Evolutionary conservation across 2,888 invertebrate species (phyloP).

Genomic region (Drosophila kokeensis): DNA sequence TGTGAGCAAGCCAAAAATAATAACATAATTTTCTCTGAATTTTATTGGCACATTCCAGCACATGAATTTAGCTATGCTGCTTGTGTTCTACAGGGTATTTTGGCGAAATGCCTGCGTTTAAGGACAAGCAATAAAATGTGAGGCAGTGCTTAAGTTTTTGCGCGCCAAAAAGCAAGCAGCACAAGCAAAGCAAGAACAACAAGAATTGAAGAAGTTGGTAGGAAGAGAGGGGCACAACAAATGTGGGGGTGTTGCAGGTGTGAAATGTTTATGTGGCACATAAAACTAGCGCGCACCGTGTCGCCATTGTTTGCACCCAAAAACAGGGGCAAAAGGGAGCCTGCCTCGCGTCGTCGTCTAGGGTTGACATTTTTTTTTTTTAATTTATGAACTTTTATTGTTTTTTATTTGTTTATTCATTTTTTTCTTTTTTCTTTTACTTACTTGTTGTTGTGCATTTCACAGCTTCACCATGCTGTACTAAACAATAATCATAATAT

Average conservation of each 20-base stretch:
- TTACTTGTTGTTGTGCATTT: conserved; percentile 14
- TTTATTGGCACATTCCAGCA: background rate
- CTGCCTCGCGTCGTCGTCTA: conserved; percentile 11
- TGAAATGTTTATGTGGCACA: conserved; percentile 72
- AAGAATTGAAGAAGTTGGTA: conserved; percentile 11
- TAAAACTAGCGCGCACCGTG: conserved; percentile 72
- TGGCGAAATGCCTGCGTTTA: conserved; percentile 33
- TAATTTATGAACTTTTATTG: conserved; percentile 75
- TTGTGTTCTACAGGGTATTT: conserved; percentile 17
- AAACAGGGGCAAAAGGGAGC: conserved; percentile 5
- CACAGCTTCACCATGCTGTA: conserved; percentile 22
- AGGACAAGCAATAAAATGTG: conserved; percentile 71
- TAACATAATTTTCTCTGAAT: background rate
- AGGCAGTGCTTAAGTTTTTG: conserved; percentile 61
- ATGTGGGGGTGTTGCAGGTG: conserved; percentile 26
- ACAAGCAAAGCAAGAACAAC: conserved; percentile 31
- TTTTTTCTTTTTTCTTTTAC: conserved; percentile 13
- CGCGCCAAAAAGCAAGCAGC: conserved; percentile 76
- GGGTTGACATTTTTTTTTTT: conserved; percentile 53
- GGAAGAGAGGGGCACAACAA: background rate
- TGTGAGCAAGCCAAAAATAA: background rate
- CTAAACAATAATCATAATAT: conserved; percentile 79
- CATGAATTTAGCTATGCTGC: background rate
- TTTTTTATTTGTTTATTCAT: conserved; percentile 64
- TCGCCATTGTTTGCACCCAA: conserved; percentile 65